Percentiles rank a stretch among this genome's conserved stretches.
Evolutionary conservation across 2,888 invertebrate species (phyloP).

Genomic region (Drosophila gaucha): DNA sequence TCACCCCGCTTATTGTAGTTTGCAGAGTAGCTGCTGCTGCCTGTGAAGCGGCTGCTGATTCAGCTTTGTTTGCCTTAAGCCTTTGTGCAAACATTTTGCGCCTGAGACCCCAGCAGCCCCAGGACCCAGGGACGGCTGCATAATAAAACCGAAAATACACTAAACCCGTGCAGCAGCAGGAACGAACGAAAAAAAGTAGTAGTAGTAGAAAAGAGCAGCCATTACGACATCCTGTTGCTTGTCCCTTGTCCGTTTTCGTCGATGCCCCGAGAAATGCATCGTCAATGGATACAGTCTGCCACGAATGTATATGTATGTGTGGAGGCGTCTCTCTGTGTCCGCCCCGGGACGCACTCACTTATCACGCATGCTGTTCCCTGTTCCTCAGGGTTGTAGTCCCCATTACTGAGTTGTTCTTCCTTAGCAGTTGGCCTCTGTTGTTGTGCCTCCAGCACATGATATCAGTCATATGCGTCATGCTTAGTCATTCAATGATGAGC

Average conservation of each 20-base stretch:
- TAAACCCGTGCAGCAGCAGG: constrained; percentile 33
- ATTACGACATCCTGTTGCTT: constrained; percentile 29
- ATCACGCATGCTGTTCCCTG: constrained; percentile 46
- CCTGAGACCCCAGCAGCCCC: constrained; percentile 56
- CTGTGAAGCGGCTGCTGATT: constrained; percentile 68
- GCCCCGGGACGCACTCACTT: constrained; percentile 36
- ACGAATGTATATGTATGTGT: not conserved
- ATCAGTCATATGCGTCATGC: constrained; percentile 51
- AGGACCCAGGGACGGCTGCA: constrained; percentile 53
- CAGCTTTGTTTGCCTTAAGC: constrained; percentile 82
- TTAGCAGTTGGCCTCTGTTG: constrained; percentile 22
- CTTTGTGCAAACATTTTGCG: constrained; percentile 82
- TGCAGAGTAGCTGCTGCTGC: constrained; percentile 72
- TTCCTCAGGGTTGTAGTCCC: constrained; percentile 9
- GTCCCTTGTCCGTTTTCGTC: constrained; percentile 39
- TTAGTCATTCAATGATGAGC: constrained; percentile 55
- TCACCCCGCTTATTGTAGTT: constrained; percentile 61
- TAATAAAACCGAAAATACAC: constrained; percentile 62
- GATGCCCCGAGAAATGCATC: constrained; percentile 75
- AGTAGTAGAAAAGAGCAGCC: constrained; percentile 40
- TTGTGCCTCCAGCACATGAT: constrained; percentile 16
- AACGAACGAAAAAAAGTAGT: not conserved
- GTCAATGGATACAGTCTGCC: constrained; percentile 57
- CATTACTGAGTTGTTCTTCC: not conserved
- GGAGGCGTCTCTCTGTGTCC: not conserved